phyloP scores from a whole-genome alignment of 2,888 invertebrate genomes.

The Cosmorhoe ocellata region DNA sequence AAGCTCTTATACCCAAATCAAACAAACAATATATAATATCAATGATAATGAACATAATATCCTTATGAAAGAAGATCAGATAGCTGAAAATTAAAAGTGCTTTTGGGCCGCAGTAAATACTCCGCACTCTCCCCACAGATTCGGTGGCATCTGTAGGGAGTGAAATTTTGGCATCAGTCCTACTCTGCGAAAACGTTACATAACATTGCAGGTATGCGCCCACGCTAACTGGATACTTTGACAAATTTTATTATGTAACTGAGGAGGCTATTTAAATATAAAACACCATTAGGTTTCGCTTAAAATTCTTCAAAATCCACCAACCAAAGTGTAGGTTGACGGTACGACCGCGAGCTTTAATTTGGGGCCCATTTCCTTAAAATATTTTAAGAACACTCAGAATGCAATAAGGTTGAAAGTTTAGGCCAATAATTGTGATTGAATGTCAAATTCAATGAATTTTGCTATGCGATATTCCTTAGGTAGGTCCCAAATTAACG shows the following conservation, averaged over 20 bases:
- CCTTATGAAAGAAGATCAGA: not conserved
- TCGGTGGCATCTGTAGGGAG: constrained; percentile 45
- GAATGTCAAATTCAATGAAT: too few species aligned
- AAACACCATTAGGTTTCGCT: not conserved
- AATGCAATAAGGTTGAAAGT: too few species aligned
- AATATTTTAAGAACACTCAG: too few species aligned
- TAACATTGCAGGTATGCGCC: constrained; percentile 71
- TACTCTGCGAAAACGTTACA: constrained; percentile 69
- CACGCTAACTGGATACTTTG: constrained; percentile 45
- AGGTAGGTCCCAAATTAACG: too few species aligned
- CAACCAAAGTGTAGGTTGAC: constrained; percentile 1
- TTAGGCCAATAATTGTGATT: too few species aligned
- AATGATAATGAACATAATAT: too few species aligned
- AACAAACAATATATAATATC: too few species aligned
- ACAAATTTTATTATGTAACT: constrained; percentile 34
- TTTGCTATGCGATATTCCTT: too few species aligned
- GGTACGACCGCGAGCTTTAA: too few species aligned
- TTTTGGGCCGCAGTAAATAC: constrained; percentile 35
- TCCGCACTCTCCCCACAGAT: constrained; percentile 31
- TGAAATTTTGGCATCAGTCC: constrained; percentile 70
- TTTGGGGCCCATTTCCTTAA: too few species aligned
- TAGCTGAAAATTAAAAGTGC: constrained; percentile 25
- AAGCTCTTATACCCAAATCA: not conserved
- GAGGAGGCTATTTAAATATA: constrained; percentile 1
- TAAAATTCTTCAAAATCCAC: constrained; percentile 2